A percentile compares a stretch with the other conserved stretches of the same genome.
phyloP scores from a whole-genome alignment of 1,140 invertebrate species.

The Brachionus angularis region DNA sequence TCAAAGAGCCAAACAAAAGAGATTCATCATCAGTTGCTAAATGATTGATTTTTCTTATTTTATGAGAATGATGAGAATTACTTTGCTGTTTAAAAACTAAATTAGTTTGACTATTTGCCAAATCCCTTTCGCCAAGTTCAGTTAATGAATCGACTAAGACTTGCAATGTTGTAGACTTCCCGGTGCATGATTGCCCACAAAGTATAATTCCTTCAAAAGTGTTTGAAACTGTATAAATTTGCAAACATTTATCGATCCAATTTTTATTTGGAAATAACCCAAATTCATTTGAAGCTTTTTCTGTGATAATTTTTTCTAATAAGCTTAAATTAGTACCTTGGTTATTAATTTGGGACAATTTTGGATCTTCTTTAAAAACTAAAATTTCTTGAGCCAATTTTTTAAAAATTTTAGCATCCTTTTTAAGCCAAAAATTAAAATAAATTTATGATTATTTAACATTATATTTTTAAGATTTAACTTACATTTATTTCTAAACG shows the following conservation, averaged over 20 bases:
- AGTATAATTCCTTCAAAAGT: slow-evolving; percentile 55
- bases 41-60: slow-evolving; percentile 47
- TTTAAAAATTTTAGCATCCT: slow-evolving; percentile 33
- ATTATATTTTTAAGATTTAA: not conserved
- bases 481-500: slow-evolving; percentile 7
- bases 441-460: not conserved
- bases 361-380: slow-evolving; percentile 28
- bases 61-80: slow-evolving; percentile 44
- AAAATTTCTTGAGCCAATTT: slow-evolving; percentile 35
- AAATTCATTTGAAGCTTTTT: slow-evolving; percentile 50
- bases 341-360: not conserved
- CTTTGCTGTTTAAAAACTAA: slow-evolving; percentile 45
- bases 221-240: slow-evolving; percentile 51
- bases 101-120: slow-evolving; percentile 48
- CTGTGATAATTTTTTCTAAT: slow-evolving; percentile 45
- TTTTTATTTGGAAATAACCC: slow-evolving; percentile 53
- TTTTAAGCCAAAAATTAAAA: not conserved
- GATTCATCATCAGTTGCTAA: slow-evolving; percentile 54
- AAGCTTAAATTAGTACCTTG: not conserved
- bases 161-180: slow-evolving; percentile 56
- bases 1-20: slow-evolving; percentile 55
- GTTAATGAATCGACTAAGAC: slow-evolving; percentile 53
- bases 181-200: slow-evolving; percentile 55
- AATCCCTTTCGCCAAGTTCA: slow-evolving; percentile 46
- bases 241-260: slow-evolving; percentile 55